phyloP scores from a whole-genome alignment of 2,888 invertebrate species.

The Scaptomyza flava region DNA sequence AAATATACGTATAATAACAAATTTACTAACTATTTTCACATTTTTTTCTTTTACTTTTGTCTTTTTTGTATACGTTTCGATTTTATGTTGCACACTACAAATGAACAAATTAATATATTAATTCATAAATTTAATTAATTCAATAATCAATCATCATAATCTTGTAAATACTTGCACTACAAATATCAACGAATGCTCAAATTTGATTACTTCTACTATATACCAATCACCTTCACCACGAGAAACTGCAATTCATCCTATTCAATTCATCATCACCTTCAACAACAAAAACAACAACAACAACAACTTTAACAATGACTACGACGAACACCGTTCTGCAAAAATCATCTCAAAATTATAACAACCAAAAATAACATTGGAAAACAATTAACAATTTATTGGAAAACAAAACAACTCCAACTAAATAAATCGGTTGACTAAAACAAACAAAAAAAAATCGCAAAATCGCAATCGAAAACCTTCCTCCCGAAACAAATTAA shows the following conservation, averaged over 20 bases:
- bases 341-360: conserved; percentile 30
- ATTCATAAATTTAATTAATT: conserved; percentile 32
- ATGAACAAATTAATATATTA: conserved; percentile 40
- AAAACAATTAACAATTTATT: conserved; percentile 29
- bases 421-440: conserved; percentile 47
- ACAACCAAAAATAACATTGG: conserved; percentile 28
- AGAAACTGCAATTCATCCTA: conserved; percentile 44
- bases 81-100: conserved; percentile 66
- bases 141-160: conserved; percentile 28
- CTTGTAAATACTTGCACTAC: conserved; percentile 59
- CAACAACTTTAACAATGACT: conserved; percentile 30
- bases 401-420: conserved; percentile 26
- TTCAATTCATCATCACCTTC: conserved; percentile 48
- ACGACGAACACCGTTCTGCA: conserved; percentile 28
- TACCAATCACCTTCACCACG: conserved; percentile 34
- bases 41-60: conserved; percentile 72
- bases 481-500: conserved; percentile 29
- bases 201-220: conserved; percentile 22
- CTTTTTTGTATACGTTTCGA: conserved; percentile 64
- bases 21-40: conserved; percentile 57
- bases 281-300: conserved; percentile 38
- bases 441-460: conserved; percentile 17
- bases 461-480: conserved; percentile 44
- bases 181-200: conserved; percentile 41
- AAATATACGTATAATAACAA: conserved; percentile 36